Evolutionary conservation across 1,140 invertebrate genomes (phyloP), one percentile per base, ranked within the genome.

Genomic region (Hetaerina americana): DNA sequence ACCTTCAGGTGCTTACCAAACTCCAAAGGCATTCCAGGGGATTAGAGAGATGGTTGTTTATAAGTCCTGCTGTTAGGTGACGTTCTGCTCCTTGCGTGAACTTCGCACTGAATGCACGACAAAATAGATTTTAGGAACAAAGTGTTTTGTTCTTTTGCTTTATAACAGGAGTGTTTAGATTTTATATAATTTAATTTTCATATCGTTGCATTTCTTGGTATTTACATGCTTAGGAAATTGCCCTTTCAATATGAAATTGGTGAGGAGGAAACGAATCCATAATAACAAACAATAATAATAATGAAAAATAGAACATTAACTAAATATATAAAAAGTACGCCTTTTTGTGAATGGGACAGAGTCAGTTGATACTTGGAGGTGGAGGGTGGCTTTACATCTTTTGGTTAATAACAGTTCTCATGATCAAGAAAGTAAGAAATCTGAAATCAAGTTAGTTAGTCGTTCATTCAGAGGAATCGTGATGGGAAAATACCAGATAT

Each of bases 301-400:
- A 71, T 22, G n/a, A 71, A 66, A 71, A 57, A 57, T 66, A 27
- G 70, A 71, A 71, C 25, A 70, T 26, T 25, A 31, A 70, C 24
- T 49, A 31, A 66, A 27, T 27, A 26, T 27, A 27, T 26, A 3
- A 57, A 71, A 66, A 71, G 49, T 57, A 66, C 70, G 26, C 22
- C 26, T 57, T 40, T 71, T 57, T 40, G 57, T 27, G 68, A 79
- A 76, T 78, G 79, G 79, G 80, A 79, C 78, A 78, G 80, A 81
- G 80, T 79, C 79, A 78, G 80, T 81, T 82, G 81, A 82, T 82
- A 82, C 81, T 82, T 82, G 81, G 81, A 82, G 81, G 80, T 82
- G 79, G 77, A 77, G 75, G 73, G 75, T 72, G 74, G 77, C 40
- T 57, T 57, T 57, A 57, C 15, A 57, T 57, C 40, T 57, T 57